A percentile compares a stretch with the other conserved stretches of the same genome.
These are phyloP conservation scores for Smittia sp. DNA, from an alignment of 2,888 invertebrate species.

Conservation along the genomic window DNA sequence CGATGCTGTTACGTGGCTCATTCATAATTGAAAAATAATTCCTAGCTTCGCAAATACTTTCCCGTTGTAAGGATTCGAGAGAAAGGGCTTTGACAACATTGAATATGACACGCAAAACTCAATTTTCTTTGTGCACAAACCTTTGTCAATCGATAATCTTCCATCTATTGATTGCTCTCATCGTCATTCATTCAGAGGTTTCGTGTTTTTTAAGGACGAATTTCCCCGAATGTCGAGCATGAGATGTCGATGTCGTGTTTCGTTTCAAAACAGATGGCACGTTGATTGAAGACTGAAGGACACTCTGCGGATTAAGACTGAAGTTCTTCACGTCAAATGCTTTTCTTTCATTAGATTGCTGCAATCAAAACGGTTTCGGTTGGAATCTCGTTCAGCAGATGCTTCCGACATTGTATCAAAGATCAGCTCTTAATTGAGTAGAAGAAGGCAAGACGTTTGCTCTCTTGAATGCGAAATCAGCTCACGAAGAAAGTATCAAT, in stretches of 20 bases:
- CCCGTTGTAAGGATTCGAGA: background rate
- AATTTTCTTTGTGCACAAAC: constrained; percentile 17
- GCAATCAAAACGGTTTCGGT: background rate
- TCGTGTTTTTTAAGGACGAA: constrained; percentile 19
- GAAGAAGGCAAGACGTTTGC: background rate
- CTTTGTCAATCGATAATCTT: constrained; percentile 41
- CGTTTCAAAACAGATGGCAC: constrained; percentile 23
- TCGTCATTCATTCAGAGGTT: background rate
- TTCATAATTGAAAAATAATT: constrained; percentile 18
- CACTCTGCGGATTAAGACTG: constrained; percentile 33
- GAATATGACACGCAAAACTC: constrained; percentile 42
- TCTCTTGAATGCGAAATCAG: constrained; percentile 32
- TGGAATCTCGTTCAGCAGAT: background rate
- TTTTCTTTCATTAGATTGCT: background rate
- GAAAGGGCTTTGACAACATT: constrained; percentile 37
- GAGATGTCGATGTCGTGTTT: constrained; percentile 1
- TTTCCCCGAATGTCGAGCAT: background rate
- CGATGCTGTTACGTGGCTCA: constrained; percentile 18
- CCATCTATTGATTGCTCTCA: constrained; percentile 34
- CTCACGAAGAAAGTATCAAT: constrained; percentile 37
- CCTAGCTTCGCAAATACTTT: background rate
- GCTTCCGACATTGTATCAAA: background rate
- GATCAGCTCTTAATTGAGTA: constrained; percentile 9
- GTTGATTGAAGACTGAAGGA: constrained; percentile 36
- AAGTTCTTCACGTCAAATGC: constrained; percentile 1